Conservation (phyloP, 1,140 invertebrate species). For the Ptiloglossa arizonensis region DNA sequence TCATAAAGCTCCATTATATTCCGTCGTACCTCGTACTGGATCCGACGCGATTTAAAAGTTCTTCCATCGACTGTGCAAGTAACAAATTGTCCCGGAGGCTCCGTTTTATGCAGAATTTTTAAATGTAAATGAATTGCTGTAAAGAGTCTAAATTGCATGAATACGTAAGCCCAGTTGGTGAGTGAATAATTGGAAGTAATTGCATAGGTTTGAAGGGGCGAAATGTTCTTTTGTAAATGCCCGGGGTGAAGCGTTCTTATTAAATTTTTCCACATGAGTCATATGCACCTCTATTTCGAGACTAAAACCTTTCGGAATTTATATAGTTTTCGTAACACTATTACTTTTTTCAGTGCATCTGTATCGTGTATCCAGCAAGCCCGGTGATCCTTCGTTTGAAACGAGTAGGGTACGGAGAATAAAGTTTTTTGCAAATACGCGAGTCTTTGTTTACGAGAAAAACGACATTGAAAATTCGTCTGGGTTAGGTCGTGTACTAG, state of each 20-base stretch:
- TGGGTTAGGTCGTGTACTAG: no score
- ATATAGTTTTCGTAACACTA: neutral
- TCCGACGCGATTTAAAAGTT: conserved; percentile 41
- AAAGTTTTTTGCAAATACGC: no score
- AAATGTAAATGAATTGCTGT: conserved; percentile 41
- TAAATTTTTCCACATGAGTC: neutral
- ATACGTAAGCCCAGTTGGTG: conserved; percentile 21
- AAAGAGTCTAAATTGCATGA: conserved; percentile 28
- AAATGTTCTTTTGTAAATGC: neutral
- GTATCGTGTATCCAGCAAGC: no score
- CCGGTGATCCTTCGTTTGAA: no score
- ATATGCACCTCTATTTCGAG: neutral
- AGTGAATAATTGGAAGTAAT: conserved; percentile 33
- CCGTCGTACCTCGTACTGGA: neutral
- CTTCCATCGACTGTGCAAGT: neutral
- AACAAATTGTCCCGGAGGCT: conserved; percentile 21
- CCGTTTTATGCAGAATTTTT: conserved; percentile 13
- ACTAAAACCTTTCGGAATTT: neutral
- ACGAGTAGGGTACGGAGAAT: no score
- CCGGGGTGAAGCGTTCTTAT: neutral
- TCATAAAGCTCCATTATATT: conserved; percentile 14
- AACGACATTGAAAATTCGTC: no score
- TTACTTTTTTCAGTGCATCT: no score
- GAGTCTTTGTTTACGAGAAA: no score
- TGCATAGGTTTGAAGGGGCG: conserved; percentile 1